A percentile compares a stretch with the other conserved stretches of the same genome.
These are phyloP conservation scores for Cichladusa arquata DNA, from an alignment of 2,113 vertebrate genomes.

Conservation along the genomic window DNA sequence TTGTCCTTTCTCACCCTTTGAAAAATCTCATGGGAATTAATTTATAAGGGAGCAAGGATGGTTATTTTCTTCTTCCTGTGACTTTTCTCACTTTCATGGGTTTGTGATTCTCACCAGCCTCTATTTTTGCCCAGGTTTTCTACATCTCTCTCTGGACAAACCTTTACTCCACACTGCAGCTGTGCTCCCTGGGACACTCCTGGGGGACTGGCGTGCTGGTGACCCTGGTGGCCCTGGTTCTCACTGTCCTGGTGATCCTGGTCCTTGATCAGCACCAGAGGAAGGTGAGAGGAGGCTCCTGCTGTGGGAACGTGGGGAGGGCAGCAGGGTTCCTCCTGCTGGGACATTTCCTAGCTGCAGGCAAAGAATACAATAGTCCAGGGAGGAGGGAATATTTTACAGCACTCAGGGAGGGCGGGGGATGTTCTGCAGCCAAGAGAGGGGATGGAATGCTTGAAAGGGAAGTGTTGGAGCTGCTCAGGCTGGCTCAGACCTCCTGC, in stretches of 20 bases:
- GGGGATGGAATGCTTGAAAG: background rate
- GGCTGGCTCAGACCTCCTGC: background rate
- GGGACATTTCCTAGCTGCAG: background rate
- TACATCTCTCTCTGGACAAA: conserved; percentile 78
- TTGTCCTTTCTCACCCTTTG: background rate
- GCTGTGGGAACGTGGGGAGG: rapidly evolving
- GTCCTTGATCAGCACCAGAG: conserved; percentile 56
- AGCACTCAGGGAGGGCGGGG: background rate
- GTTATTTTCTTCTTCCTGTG: background rate
- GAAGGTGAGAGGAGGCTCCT: conserved; percentile 65
- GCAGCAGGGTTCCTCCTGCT: background rate
- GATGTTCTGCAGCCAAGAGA: background rate
- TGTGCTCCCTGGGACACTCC: conserved; percentile 55
- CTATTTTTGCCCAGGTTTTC: conserved; percentile 52
- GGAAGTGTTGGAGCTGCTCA: background rate
- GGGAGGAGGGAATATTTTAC: background rate
- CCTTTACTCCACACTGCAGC: conserved; percentile 74
- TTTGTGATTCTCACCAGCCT: background rate
- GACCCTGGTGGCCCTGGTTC: conserved; percentile 50
- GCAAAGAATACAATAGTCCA: background rate
- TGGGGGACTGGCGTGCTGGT: conserved; percentile 70
- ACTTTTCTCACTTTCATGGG: background rate
- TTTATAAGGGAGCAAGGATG: background rate
- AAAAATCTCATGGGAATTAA: background rate
- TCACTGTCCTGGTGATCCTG: conserved; percentile 60